Evolutionary conservation across 2,888 invertebrate species (phyloP), one percentile per base, ranked within the genome.

Genomic region (Noctuana brunneofusca): DNA sequence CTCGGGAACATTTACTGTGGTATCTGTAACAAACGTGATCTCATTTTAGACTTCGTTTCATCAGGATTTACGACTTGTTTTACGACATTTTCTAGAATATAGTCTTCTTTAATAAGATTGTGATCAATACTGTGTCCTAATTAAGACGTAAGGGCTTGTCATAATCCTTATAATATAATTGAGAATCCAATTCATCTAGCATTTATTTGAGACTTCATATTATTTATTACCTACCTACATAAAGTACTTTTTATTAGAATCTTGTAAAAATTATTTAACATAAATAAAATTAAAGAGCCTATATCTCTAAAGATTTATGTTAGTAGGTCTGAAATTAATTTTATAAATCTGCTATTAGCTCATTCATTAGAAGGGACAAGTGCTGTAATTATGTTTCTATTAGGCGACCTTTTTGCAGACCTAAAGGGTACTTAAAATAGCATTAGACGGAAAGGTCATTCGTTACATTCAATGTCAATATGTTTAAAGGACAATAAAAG

Each of bases 1-100:
- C 72, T 72, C 69, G 75, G 75, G 70, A 78, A 71, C 80, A 80
- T 86, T 86, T 83, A 88, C 80, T 78, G 78, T 64, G 74, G 71
- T 83, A 81, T 83, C 90, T 90, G 90, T 2, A 90, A 90, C 83
- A 86, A 88, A 68, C 41, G 56, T 52, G 63, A 63, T 43, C 12
- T 50, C 30, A 56, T 55, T 55, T 50, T 24, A 52, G 46, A 43
- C 27, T 18, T 52, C 22, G 22, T 56, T 60, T 57, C 46, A 48
- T 60, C 41, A 59, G 14, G 55, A 48, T 57, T 56, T 50, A 56
- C 38, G 41, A 30, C 55, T 64, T 50, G 12, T n/a, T n/a, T n/a
- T n/a, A n/a, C n/a, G n/a, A n/a, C n/a, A 54, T 48, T 35, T 32
- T 53, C 54, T 53, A n/a, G 22, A 54, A 54, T 24, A 60, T 48